Evolutionary conservation across 2,797 vertebrate genomes (phyloP), one percentile per base, ranked within the genome.

Genomic region (Leuciscus waleckii): DNA sequence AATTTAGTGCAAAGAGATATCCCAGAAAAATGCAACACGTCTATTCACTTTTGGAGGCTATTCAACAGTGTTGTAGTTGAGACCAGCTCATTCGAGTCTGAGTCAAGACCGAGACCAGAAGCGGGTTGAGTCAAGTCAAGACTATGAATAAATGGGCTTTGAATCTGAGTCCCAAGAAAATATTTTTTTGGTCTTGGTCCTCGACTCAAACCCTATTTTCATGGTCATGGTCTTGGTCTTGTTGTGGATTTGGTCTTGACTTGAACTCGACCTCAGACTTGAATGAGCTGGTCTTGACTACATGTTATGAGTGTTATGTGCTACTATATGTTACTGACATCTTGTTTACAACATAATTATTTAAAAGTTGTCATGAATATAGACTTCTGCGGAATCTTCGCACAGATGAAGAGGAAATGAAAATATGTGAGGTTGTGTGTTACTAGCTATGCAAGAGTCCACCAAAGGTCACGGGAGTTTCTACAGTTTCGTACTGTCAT

Each of bases 381-480:
- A 83, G 37, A 73, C 69, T 61, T 58, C 19, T 67, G 10, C 39
- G 21, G 9, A 51, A 43, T 58, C 26, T 67, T 10, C 54, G 39
- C 23, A 37, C 54, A 37, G 29, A n/a, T 32, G 46, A 10, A 46
- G 81, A 65, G 70, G 39, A 74, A 82, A 49, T 82, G 51, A 82
- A 83, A 75, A 19, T 35, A 8, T 63, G 7, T 61, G 51, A 43
- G 37, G 17, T 49, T 46, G 3, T 80, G 41, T 65, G n/a, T 70
- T 71, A 32, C 26, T 43, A 82, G 17, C 51, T 43, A 43, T 26
- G 35, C 37, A 78, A 19, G 23, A 71, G 49, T 73, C 9, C 54
- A 58, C 51, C 16, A 61, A 43, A 32, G 51, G 11, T 82, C 51
- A 73, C 37, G 7, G n/a, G 37, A 58, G 49, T 32, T 58, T 81